Base-by-base conservation (phyloP, 2,888 invertebrate genomes). In the Pristionchus arcanus region DNA sequence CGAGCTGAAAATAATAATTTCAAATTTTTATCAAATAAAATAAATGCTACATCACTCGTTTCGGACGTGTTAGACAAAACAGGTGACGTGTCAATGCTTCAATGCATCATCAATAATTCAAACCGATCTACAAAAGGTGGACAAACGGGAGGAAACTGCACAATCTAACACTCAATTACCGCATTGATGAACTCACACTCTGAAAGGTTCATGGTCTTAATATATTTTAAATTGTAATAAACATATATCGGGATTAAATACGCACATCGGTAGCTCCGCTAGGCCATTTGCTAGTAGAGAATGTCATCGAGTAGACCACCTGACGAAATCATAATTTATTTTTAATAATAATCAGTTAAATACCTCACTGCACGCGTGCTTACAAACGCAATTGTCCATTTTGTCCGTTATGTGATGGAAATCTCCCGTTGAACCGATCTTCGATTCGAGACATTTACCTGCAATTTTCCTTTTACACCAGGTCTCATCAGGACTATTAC, bases 201-300 rank as follows among this genome's bases (percentile, higher is more conserved):
- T 85, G 84, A 34, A 85, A 49, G 25, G 28, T 37, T 31, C 5
- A n/a, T n/a, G n/a, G n/a, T n/a, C 4, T 9, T 49, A 49, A 49
- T 15, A 81, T 49, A 25, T 42, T 81, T 37, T 77, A n/a, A 53
- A 15, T 49, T 81, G 11, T 2, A n/a, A 81, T 19, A 13, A 28
- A 31, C 5, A 81, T 13, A 42, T 3, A 25, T 42, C n/a, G 7
- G 21, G 15, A 16, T n/a, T 15, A 81, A 81, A 59, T 9, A 83
- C 81, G 25, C 68, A 92, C 93, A 90, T 93, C 93, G 28, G 93
- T 93, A 0, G 93, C 93, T 34, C 93, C 93, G n/a, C 92, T 92
- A 49, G 93, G 93, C 93, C 93, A 93, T 91, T 93, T 93, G 28
- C 91, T 90, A 34, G 92, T 91, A 0, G 93, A 93, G 89, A 92